Base-by-base conservation (phyloP, 2,888 invertebrate species). In the Oscheius sp. region DNA sequence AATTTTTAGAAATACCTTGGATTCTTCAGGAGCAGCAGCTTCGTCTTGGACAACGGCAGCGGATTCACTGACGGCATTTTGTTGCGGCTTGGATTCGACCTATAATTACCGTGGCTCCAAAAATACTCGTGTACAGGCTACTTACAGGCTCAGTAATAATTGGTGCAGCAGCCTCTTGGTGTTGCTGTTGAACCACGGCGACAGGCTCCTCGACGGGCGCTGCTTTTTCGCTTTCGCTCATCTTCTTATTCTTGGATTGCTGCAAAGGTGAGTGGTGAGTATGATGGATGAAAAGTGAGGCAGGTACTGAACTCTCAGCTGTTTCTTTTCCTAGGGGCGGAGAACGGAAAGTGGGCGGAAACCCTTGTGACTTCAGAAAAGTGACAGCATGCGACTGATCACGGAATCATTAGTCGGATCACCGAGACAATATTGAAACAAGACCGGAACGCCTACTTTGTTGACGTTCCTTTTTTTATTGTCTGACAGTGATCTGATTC, bases 301-400 rank as follows among this genome's bases (percentile, higher is more conserved):
- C 50, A 29, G 17, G 31, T 57, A 37, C 34, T 57, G 57, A 37
- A 57, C 37, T 37, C 25, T 61, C 61, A 45, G 61, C 46, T 61
- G 45, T 45, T 45, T 27, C 45, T 45, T 17, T n/a, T n/a, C 29
- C 45, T 45, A 61, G 42, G 61, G 61, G 61, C 61, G 61, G 61
- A 61, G 45, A 6, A 8, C 10, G 29, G 29, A 55, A 55, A 55
- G 61, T 29, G 61, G 61, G 61, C 61, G 61, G 42, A 29, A 45
- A 20, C 20, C 42, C 45, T 42, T 42, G 61, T 61, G 61, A 42
- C 42, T 61, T 29, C 45, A 45, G 42, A 17, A 20, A 55, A 55
- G 48, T 48, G 25, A 48, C 33, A 55, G 42, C 45, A 61, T 61
- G 45, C 61, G 61, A 61, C 61, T 61, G 61, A 61, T 61, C 46